These are phyloP conservation scores for Augiades crinisus DNA, from an alignment of 2,888 invertebrate genomes.

Conservation along the genomic window DNA sequence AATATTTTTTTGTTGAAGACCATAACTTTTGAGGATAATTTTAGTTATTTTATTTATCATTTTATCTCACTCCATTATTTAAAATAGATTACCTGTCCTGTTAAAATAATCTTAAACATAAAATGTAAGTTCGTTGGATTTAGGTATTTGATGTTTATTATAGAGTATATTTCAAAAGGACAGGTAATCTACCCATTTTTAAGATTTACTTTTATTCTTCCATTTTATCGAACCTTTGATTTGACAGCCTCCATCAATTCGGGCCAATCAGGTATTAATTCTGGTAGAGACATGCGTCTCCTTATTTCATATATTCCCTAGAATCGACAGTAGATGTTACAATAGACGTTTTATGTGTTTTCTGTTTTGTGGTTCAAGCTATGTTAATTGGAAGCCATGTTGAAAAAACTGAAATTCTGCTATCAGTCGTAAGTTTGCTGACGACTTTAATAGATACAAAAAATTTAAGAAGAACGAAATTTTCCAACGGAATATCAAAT, in stretches of 20 bases:
- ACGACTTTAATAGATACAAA: constrained; percentile 15
- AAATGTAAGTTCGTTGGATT: too few species aligned
- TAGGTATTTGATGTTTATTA: too few species aligned
- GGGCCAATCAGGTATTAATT: constrained; percentile 91
- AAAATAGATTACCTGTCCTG: constrained; percentile 54
- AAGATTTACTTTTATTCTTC: constrained; percentile 55
- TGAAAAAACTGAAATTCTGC: constrained; percentile 13
- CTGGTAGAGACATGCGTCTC: constrained; percentile 85
- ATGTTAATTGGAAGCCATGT: constrained; percentile 33
- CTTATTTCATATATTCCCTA: constrained; percentile 86
- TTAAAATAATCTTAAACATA: constrained; percentile 41
- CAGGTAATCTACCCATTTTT: constrained; percentile 44
- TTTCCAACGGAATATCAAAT: constrained; percentile 7
- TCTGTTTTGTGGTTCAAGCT: constrained; percentile 32
- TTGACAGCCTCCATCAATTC: constrained; percentile 84
- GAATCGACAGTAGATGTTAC: constrained; percentile 71
- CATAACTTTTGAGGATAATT: constrained; percentile 48
- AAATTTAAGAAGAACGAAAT: neutral
- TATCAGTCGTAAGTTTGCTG: constrained; percentile 19
- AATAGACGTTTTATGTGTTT: constrained; percentile 26
- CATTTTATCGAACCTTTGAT: constrained; percentile 85
- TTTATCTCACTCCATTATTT: constrained; percentile 64
- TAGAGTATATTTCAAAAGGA: constrained; percentile 43
- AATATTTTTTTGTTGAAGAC: constrained; percentile 35
- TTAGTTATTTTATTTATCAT: constrained; percentile 54